phyloP scores from a whole-genome alignment of 1,140 invertebrate species.

The Mercenaria mercenaria region DNA sequence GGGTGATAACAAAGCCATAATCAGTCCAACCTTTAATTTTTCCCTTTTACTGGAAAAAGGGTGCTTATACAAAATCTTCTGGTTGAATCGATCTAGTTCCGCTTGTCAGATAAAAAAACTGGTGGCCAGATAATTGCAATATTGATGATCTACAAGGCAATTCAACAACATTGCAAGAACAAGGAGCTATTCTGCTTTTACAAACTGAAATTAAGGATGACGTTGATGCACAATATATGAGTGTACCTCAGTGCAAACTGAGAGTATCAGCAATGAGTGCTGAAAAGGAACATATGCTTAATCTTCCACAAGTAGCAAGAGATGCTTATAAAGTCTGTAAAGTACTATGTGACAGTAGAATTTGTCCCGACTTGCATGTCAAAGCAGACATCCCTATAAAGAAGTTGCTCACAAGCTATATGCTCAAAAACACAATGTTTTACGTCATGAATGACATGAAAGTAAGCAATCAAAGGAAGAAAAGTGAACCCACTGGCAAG shows the following conservation, averaged over 20 bases:
- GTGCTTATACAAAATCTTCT: conserved; percentile 8
- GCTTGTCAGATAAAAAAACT: not conserved
- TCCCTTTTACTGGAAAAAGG: not conserved
- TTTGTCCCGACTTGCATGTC: not conserved
- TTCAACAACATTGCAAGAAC: not conserved
- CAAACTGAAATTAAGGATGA: not conserved
- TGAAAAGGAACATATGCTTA: conserved; percentile 23
- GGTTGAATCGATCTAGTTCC: conserved; percentile 16
- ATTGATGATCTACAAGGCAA: not conserved
- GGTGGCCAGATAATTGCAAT: not conserved
- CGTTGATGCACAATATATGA: not conserved
- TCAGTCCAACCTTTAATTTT: conserved; percentile 11
- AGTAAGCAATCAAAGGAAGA: not conserved
- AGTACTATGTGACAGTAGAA: not conserved
- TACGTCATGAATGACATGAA: not conserved
- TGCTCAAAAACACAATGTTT: conserved; percentile 26
- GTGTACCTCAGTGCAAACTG: not conserved
- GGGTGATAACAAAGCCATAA: not conserved
- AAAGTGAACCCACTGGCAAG: not conserved
- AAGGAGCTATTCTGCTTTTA: conserved; percentile 4
- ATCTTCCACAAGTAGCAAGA: conserved; percentile 21
- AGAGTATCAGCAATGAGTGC: conserved; percentile 24
- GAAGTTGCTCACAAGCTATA: conserved; percentile 8
- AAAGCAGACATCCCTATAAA: not conserved
- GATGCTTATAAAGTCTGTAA: conserved; percentile 36